Evolutionary conservation across 2,888 invertebrate species (phyloP), one percentile per base, ranked within the genome.

Genomic region (Dolomedes plantarius): DNA sequence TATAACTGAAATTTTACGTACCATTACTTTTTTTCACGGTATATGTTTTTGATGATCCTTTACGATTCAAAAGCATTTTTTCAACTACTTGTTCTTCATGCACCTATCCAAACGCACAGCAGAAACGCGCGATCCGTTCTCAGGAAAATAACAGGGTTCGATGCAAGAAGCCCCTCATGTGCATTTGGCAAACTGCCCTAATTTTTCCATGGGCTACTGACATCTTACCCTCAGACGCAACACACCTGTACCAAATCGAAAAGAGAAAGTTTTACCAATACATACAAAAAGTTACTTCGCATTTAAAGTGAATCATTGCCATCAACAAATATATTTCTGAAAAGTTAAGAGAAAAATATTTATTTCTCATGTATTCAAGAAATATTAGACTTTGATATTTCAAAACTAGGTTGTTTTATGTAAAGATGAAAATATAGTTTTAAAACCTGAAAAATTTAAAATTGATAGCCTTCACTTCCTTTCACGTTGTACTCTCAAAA

Each of bases 121-220:
- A 50, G 39, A 23, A 71, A 79, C 31, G 39, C 32, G 29, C 23
- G 29, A 36, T 36, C 62, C 1, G 27, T 29, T 67, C 16, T 46
- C n/a, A 32, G 16, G 46, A 31, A 32, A 29, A 31, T 28, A 56
- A 36, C 28, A 0, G 39, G 36, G 5, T 56, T 28, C 16, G 3
- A 9, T 46, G 13, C 50, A 56, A 11, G 80, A 81, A 81, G 31
- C 80, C 80, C 71, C 9, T 29, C 16, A 81, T 46, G 74, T 81
- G 80, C 68, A 13, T 19, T 68, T 81, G 80, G 80, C 80, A 74
- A 36, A 50, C 32, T 81, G 80, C 80, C 80, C 74, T 68, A 39
- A 29, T 56, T 29, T 56, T 56, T 23, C 1, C 56, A 56, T 23
- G 23, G 56, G 56, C 56, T 56, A 56, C 56, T 56, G 1, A 11